Evolutionary conservation across 2,888 invertebrate species (phyloP).

Genomic region (Trichacis sp.): DNA sequence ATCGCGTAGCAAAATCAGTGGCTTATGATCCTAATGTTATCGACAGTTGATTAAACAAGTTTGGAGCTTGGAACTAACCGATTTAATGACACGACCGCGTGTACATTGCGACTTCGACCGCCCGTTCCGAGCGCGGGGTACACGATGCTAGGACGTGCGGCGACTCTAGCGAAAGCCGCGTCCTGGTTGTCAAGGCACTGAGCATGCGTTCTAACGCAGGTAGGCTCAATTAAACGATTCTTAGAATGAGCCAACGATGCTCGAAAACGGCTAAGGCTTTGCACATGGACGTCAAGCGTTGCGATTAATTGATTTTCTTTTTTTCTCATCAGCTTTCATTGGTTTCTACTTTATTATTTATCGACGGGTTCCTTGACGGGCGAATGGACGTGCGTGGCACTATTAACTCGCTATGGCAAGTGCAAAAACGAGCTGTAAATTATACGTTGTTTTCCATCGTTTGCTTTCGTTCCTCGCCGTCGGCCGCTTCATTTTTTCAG

Average conservation of each 20-base stretch:
- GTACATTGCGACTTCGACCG: slow-evolving; percentile 42
- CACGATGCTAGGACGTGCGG: no score
- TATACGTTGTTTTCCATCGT: background rate
- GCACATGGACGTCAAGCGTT: slow-evolving; percentile 36
- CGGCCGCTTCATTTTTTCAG: slow-evolving; percentile 3
- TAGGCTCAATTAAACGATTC: slow-evolving; percentile 12
- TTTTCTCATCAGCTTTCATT: background rate
- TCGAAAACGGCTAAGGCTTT: slow-evolving; percentile 24
- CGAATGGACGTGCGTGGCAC: background rate
- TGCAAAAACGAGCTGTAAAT: background rate
- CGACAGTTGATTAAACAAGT: background rate
- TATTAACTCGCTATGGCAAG: background rate
- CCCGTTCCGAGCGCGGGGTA: slow-evolving; percentile 35
- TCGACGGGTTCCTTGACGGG: background rate
- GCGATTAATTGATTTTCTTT: slow-evolving; percentile 4
- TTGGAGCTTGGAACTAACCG: background rate
- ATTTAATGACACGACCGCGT: slow-evolving; percentile 5
- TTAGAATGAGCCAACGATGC: slow-evolving; percentile 27
- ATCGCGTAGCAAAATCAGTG: slow-evolving; percentile 23
- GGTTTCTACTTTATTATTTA: background rate
- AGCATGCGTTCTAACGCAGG: slow-evolving; percentile 54
- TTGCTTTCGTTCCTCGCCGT: background rate
- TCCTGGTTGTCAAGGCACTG: slow-evolving; percentile 64
- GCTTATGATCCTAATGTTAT: background rate
- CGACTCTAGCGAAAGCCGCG: no score